phyloP scores from a whole-genome alignment of 2,888 invertebrate species.

The Dilophus febrilis region DNA sequence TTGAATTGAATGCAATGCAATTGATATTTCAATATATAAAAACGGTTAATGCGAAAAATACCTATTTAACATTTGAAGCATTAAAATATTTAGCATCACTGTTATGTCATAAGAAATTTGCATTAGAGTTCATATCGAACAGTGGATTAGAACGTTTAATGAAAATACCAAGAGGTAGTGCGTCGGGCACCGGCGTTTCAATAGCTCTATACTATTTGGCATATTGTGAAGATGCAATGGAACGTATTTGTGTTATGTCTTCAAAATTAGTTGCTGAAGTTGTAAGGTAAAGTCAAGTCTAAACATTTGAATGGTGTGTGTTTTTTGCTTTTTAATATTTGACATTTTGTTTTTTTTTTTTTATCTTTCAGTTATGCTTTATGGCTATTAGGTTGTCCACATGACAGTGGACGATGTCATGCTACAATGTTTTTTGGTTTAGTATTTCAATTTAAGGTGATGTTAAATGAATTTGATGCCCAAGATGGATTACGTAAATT shows the following conservation, averaged over 20 bases:
- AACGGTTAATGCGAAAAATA: constrained; percentile 72
- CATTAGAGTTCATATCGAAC: constrained; percentile 82
- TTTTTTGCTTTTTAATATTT: too few species aligned
- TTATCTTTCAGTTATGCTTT: constrained; percentile 46
- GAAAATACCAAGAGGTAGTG: constrained; percentile 81
- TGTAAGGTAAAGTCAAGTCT: constrained; percentile 47
- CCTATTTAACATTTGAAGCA: constrained; percentile 88
- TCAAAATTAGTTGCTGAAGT: constrained; percentile 57
- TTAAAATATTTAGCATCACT: constrained; percentile 87
- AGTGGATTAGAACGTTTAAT: constrained; percentile 75
- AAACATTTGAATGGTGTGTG: too few species aligned
- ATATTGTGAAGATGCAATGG: constrained; percentile 96
- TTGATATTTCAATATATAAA: constrained; percentile 83
- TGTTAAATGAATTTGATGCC: constrained; percentile 85
- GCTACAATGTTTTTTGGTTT: constrained; percentile 96
- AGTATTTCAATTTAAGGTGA: constrained; percentile 82
- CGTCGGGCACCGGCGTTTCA: constrained; percentile 91
- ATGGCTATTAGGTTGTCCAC: constrained; percentile 91
- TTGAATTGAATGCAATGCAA: constrained; percentile 81
- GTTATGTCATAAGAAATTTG: constrained; percentile 95
- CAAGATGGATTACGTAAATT: constrained; percentile 83
- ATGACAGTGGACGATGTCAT: constrained; percentile 94
- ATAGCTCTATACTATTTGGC: constrained; percentile 93
- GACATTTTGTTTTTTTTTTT: too few species aligned
- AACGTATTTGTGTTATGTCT: constrained; percentile 76